Evolutionary conservation across 1,140 invertebrate genomes (phyloP).

Genomic region (Papilio dardanus): DNA sequence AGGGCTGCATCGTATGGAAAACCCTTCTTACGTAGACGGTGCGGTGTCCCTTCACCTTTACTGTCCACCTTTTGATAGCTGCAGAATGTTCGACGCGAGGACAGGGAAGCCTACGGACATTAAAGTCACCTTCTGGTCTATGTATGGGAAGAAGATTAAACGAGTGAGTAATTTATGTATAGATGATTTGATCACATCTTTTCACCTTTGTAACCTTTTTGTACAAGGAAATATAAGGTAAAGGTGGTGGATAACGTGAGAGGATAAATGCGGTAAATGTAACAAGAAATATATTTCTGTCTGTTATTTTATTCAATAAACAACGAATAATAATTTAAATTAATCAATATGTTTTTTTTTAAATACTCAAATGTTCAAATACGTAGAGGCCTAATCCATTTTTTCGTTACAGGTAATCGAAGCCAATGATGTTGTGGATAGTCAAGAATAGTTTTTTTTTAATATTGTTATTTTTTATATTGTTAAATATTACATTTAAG

Average conservation of each 20-base stretch:
- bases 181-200: neutral
- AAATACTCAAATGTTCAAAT: no score
- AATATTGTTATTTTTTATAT: neutral
- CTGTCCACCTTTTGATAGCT: constrained; percentile 95
- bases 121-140: constrained; percentile 95
- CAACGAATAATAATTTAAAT: no score
- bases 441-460: constrained; percentile 44
- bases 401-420: constrained; percentile 57
- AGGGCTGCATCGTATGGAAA: constrained; percentile 98
- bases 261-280: no score
- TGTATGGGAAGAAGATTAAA: constrained; percentile 88
- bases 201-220: no score
- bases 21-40: constrained; percentile 92
- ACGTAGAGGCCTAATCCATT: neutral
- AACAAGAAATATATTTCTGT: no score
- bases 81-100: constrained; percentile 95
- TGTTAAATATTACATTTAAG: neutral
- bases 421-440: constrained; percentile 48
- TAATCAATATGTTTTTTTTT: no score
- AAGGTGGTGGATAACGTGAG: no score
- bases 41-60: constrained; percentile 98
- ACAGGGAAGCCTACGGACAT: constrained; percentile 89
- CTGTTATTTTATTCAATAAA: neutral
- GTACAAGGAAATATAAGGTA: no score
- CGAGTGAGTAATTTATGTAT: constrained; percentile 59